Percentiles rank a stretch among this genome's conserved stretches.
phyloP scores from a whole-genome alignment of 1,140 invertebrate genomes.

The Geopemphigus sp. region DNA sequence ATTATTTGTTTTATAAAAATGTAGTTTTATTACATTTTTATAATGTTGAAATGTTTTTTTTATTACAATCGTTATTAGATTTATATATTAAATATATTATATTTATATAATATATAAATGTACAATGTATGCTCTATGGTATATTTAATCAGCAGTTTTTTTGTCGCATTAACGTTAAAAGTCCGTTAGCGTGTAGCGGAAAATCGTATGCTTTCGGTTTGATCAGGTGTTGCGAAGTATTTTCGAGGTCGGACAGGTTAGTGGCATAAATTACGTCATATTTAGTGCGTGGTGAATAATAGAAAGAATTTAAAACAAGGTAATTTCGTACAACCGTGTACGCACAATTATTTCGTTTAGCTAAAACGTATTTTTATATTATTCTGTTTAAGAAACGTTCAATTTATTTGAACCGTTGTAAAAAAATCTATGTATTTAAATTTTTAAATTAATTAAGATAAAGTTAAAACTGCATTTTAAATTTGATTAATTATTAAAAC shows the following conservation, averaged over 20 bases:
- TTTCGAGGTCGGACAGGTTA: constrained; percentile 36
- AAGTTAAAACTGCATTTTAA: neutral
- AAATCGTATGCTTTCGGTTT: constrained; percentile 33
- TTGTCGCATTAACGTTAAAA: constrained; percentile 17
- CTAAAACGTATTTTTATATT: constrained; percentile 3
- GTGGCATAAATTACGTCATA: constrained; percentile 38
- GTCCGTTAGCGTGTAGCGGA: neutral
- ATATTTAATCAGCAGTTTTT: constrained; percentile 29
- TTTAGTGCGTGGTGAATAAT: constrained; percentile 24
- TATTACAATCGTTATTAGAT: neutral
- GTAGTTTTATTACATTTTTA: neutral
- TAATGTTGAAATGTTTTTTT: constrained; percentile 5
- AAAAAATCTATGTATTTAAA: no score
- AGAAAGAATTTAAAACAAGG: constrained; percentile 14
- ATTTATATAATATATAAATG: no score
- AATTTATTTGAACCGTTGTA: neutral
- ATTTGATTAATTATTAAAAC: no score
- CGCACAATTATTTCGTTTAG: constrained; percentile 4
- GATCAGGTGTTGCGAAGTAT: constrained; percentile 44
- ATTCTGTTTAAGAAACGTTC: neutral
- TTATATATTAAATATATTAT: neutral
- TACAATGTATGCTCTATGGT: neutral
- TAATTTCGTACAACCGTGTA: constrained; percentile 21
- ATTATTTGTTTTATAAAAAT: neutral
- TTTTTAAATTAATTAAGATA: neutral